Base-by-base conservation (phyloP, 2,113 vertebrate genomes). In the Corythornis cristatus region DNA sequence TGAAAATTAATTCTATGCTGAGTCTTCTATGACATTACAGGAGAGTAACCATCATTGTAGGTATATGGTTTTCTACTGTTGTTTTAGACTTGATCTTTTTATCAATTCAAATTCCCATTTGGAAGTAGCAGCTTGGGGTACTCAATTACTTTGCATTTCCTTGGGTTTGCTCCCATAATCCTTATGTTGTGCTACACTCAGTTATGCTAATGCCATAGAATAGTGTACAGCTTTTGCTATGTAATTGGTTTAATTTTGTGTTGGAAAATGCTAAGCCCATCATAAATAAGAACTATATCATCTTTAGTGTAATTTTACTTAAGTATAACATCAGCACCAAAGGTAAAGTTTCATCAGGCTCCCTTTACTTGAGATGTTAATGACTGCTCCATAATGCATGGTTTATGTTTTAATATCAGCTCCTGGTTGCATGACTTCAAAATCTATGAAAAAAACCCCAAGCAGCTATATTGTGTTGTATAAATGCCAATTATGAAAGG, bases 121-220 rank as follows among this genome's bases (percentile, higher is more conserved):
- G 60, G 62, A 89, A 86, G 33, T 42, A 54, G 37, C 56, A 88
- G 60, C 45, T 66, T 83, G 54, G 57, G 7, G 11, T 83, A 71
- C 25, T 56, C 75, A 83, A 58, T 80, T 83, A 77, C 83, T 95
- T 77, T 83, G 42, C 45, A 72, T 93, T 95, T 94, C 56, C 17
- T 79, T 70, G 20, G 33, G 15, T 72, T 94, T 83, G 17, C 42
- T 91, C 60, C 68, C 40, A 28, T 77, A 85, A 74, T 77, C 53
- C n/a, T 86, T 67, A 37, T 23, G 20, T n/a, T 90, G 37, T 88
- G 75, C 83, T 60, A 56, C 43, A 15, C 45, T 85, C 72, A 86
- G 77, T 91, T 66, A 67, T n/a, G 11, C 16, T 20, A 9, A 48
- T 89, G 51, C 28, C 51, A 83, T 60, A 68, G 68, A 64, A 22